Conservation (phyloP, 2,113 vertebrate genomes). For the Rattus norvegicus region DNA sequence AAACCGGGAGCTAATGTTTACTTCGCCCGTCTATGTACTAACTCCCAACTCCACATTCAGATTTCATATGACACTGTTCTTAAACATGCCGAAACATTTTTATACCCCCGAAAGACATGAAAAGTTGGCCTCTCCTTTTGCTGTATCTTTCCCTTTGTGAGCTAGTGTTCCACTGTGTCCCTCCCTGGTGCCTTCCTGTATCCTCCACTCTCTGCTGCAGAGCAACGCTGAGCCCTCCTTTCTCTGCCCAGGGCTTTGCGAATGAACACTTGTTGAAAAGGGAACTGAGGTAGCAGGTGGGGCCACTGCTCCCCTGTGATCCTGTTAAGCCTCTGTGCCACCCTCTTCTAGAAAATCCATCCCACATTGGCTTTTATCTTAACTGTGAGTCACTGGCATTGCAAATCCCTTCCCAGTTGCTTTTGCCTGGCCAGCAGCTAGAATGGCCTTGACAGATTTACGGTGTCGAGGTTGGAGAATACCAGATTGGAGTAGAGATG, state of each 20-base stretch:
- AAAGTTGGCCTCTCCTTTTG: neutral
- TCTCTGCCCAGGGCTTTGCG: neutral
- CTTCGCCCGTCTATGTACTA: neutral
- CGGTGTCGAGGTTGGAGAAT: constrained; percentile 33
- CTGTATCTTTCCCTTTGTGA: neutral
- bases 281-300: neutral
- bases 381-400: neutral
- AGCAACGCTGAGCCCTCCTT: neutral
- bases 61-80: neutral
- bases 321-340: neutral
- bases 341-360: neutral
- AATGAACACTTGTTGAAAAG: neutral
- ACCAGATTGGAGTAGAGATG: constrained; percentile 57
- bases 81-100: neutral
- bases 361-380: constrained; percentile 3
- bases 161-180: neutral
- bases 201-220: neutral
- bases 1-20: accelerated
- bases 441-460: constrained; percentile 58
- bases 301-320: accelerated
- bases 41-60: neutral
- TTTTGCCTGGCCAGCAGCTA: constrained; percentile 36
- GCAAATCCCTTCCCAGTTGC: constrained; percentile 22
- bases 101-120: neutral
- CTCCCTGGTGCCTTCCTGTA: too few species aligned